phyloP scores from a whole-genome alignment of 2,888 invertebrate genomes.

The Helleia helle region DNA sequence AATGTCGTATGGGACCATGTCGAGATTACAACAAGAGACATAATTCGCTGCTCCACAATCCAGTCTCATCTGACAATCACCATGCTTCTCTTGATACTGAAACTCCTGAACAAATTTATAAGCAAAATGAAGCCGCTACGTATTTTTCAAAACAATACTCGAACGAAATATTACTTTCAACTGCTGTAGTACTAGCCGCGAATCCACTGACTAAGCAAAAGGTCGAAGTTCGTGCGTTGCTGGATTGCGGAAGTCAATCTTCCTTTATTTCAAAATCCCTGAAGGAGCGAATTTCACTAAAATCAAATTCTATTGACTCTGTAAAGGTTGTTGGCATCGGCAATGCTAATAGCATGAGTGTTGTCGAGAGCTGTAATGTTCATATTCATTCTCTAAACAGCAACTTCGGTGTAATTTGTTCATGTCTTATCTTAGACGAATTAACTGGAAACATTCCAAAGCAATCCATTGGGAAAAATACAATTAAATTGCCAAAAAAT shows the following conservation, averaged over 20 bases:
- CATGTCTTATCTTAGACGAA: slow-evolving; percentile 19
- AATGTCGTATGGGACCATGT: slow-evolving; percentile 25
- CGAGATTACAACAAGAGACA: slow-evolving; percentile 20
- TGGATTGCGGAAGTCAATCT: too few relatives aligned
- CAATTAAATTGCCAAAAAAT: slow-evolving; percentile 13
- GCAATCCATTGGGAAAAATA: slow-evolving; percentile 6
- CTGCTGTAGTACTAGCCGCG: slow-evolving; percentile 17
- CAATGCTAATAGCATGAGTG: slow-evolving; percentile 8
- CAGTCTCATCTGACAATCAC: background rate
- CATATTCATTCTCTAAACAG: slow-evolving; percentile 13
- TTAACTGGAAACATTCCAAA: slow-evolving; percentile 18
- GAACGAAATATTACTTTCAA: slow-evolving; percentile 15
- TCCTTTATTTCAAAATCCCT: slow-evolving; percentile 18
- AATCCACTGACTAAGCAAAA: slow-evolving; percentile 17
- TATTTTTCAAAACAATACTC: background rate
- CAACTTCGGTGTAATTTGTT: slow-evolving; percentile 12
- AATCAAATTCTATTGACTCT: slow-evolving; percentile 12
- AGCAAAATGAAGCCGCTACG: too few relatives aligned
- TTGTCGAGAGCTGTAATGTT: slow-evolving; percentile 7
- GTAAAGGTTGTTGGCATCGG: slow-evolving; percentile 18
- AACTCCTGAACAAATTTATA: background rate
- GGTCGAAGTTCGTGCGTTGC: slow-evolving; percentile 14
- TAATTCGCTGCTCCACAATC: slow-evolving; percentile 21
- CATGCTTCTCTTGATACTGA: background rate
- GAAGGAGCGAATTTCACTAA: slow-evolving; percentile 14